Evolutionary conservation across 2,888 invertebrate genomes (phyloP), one percentile per base, ranked within the genome.

Genomic region (Tenodera sinensis): DNA sequence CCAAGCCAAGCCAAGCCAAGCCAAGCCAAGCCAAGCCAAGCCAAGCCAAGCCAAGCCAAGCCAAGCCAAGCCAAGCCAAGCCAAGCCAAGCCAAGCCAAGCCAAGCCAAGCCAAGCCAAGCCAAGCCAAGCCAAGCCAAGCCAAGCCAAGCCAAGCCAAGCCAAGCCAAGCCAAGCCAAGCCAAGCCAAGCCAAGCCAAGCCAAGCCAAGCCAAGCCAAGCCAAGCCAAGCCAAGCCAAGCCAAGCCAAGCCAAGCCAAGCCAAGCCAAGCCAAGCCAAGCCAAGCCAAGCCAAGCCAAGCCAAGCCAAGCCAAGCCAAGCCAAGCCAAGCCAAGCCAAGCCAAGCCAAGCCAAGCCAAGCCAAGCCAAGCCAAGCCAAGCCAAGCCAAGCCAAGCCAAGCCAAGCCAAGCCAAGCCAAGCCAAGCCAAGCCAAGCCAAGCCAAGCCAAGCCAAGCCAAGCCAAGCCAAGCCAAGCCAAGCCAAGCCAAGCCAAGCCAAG

Each of bases 241-340:
- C 84, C 84, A 84, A 84, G 84, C 84, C 84, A 84, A 28, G 28
- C 28, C 84, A 84, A 28, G 84, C 84, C 84, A 84, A 28, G 84
- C 84, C 84, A 84, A 84, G 84, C 84, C 84, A 84, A 27, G 28
- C 84, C 84, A 12, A 28, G 84, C 84, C 84, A 84, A 84, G 84
- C 27, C 84, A 84, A 28, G 84, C n/a, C 84, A 84, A 84, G 84
- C 84, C 84, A 84, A 28, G 84, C n/a, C 84, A 84, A 84, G 84
- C 84, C 84, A 84, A 28, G 84, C 84, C 84, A 84, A 84, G 84
- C 84, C 84, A 84, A 28, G 84, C 84, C 84, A 84, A 84, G 84
- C n/a, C 84, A 84, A 28, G 84, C n/a, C 84, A 84, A 84, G 84
- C 84, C 84, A 84, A 28, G 84, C 28, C 84, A 84, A 84, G 84